A percentile compares a stretch with the other conserved stretches of the same genome.
Conservation (phyloP, 1,140 invertebrate species). For the Cotesia glomerata region DNA sequence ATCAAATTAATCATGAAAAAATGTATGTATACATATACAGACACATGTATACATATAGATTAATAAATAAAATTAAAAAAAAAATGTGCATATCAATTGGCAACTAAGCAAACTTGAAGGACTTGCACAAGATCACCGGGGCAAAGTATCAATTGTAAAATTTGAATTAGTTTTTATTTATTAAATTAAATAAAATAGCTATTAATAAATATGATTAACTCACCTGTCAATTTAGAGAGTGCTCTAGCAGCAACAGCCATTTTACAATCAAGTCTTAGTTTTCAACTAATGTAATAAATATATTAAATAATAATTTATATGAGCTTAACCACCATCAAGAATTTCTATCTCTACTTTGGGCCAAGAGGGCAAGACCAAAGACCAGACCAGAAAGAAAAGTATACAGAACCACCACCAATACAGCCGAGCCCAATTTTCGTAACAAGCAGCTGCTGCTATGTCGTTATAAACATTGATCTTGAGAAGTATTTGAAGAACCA, state of each 20-base stretch:
- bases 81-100: background rate
- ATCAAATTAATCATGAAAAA: background rate
- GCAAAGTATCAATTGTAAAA: background rate
- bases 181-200: background rate
- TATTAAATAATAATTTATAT: conserved; percentile 12
- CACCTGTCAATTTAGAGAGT: conserved; percentile 59
- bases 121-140: background rate
- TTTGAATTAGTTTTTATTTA: background rate
- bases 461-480: conserved; percentile 24
- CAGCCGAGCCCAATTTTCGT: conserved; percentile 18
- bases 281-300: background rate
- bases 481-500: no score
- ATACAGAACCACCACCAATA: background rate
- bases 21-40: no score
- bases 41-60: background rate
- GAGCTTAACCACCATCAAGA: conserved; percentile 49
- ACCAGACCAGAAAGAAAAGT: conserved; percentile 37
- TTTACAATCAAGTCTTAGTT: conserved; percentile 14
- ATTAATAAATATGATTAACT: conserved; percentile 4
- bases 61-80: background rate
- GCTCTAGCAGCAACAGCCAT: conserved; percentile 60
- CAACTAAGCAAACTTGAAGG: background rate
- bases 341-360: conserved; percentile 43
- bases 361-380: conserved; percentile 42
- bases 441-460: conserved; percentile 22